These are phyloP conservation scores for Andrena camellia DNA, from an alignment of 2,888 invertebrate species.

Conservation along the genomic window DNA sequence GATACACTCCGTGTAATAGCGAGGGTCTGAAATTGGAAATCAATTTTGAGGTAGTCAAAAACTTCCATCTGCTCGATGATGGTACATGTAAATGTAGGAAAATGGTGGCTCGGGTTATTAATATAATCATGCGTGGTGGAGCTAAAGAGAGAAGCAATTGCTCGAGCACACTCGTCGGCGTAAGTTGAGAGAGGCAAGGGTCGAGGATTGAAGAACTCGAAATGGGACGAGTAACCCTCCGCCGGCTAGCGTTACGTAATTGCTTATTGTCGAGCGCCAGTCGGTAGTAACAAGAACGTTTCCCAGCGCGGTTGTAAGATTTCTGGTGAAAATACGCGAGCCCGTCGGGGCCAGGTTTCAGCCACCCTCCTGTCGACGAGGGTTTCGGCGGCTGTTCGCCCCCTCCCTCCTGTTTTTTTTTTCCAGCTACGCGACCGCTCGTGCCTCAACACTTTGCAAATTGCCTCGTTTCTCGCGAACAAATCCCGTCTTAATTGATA, in stretches of 20 bases:
- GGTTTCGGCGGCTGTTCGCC: constrained; percentile 44
- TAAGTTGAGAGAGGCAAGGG: constrained; percentile 36
- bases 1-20: too few relatives aligned
- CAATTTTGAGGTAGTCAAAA: too few relatives aligned
- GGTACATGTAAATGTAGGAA: too few relatives aligned
- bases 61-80: too few relatives aligned
- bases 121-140: background rate
- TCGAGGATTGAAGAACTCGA: constrained; percentile 31
- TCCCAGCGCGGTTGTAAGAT: constrained; percentile 65
- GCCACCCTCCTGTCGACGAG: constrained; percentile 26
- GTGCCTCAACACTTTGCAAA: constrained; percentile 64
- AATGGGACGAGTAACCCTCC: constrained; percentile 53
- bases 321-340: constrained; percentile 66
- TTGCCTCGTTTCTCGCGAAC: constrained; percentile 71
- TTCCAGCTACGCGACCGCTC: constrained; percentile 48
- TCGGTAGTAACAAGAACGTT: constrained; percentile 50
- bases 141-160: background rate
- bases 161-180: constrained; percentile 4
- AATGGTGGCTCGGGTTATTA: too few relatives aligned
- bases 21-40: too few relatives aligned
- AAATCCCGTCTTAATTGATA: constrained; percentile 73
- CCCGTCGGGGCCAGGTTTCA: constrained; percentile 40
- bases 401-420: constrained; percentile 46
- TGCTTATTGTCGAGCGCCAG: constrained; percentile 64
- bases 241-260: constrained; percentile 61